phyloP scores from a whole-genome alignment of 2,113 vertebrate genomes.

The Acinonyx jubatus region DNA sequence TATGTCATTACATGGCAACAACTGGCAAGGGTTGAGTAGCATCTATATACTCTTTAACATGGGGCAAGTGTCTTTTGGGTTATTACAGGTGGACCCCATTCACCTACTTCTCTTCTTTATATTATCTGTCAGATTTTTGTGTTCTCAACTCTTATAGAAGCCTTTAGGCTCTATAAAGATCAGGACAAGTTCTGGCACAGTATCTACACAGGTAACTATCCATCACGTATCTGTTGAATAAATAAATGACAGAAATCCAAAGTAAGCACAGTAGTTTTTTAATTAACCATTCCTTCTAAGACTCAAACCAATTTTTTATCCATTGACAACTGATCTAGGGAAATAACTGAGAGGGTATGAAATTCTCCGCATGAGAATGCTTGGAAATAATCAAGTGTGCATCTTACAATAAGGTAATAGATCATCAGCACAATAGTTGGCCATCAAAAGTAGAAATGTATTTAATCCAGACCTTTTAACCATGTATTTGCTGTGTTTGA shows the following conservation, averaged over 20 bases:
- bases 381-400: conserved; percentile 65
- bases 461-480: conserved; percentile 56
- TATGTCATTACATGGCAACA: not conserved
- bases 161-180: not conserved
- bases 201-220: not conserved
- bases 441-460: conserved; percentile 58
- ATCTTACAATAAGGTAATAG: conserved; percentile 59
- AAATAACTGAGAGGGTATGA: conserved; percentile 33
- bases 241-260: not conserved
- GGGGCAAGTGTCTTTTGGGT: not conserved
- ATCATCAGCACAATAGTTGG: conserved; percentile 62
- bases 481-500: conserved; percentile 63
- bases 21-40: not conserved
- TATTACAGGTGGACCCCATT: not conserved
- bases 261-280: not conserved
- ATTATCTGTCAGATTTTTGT: not conserved
- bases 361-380: conserved; percentile 45
- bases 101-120: not conserved
- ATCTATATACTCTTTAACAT: not conserved
- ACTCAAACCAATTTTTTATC: not conserved
- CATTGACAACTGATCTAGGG: conserved; percentile 23
- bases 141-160: not conserved
- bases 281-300: conserved; percentile 40
- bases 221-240: not conserved
- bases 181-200: not conserved